Conservation (phyloP, 2,113 vertebrate species). For the Antennarius striatus region DNA sequence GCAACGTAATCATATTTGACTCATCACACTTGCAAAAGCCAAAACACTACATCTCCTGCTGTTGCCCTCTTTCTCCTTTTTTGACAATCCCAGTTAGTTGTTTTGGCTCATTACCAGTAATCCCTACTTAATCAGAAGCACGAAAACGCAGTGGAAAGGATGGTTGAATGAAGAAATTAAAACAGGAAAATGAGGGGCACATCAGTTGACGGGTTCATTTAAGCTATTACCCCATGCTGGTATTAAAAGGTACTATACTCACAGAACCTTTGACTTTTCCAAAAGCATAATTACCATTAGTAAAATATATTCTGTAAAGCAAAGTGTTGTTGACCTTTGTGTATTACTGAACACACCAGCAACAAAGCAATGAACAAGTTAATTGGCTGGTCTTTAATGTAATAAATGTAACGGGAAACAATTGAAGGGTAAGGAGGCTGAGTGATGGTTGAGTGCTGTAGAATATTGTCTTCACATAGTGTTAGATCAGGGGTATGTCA, state of each 20-base stretch:
- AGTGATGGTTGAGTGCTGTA: background rate
- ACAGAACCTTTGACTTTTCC: slow-evolving; percentile 48
- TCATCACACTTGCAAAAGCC: slow-evolving; percentile 47
- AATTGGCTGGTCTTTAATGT: slow-evolving; percentile 51
- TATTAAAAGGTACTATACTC: slow-evolving; percentile 29
- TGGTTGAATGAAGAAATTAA: slow-evolving; percentile 5
- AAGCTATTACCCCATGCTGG: slow-evolving; percentile 43
- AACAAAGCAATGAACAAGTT: slow-evolving; percentile 37
- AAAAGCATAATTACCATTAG: slow-evolving; percentile 51
- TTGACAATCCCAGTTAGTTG: slow-evolving; percentile 54
- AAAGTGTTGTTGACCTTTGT: slow-evolving; percentile 49
- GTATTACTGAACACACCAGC: slow-evolving; percentile 38
- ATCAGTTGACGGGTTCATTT: slow-evolving; percentile 46
- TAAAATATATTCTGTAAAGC: slow-evolving; percentile 27
- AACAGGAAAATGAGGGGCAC: background rate
- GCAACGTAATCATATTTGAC: slow-evolving; percentile 34
- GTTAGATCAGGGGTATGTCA: slow-evolving; percentile 1
- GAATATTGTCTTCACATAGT: background rate
- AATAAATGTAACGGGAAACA: slow-evolving; percentile 23
- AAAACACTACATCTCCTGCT: slow-evolving; percentile 47
- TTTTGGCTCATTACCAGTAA: slow-evolving; percentile 58
- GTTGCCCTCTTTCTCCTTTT: slow-evolving; percentile 29
- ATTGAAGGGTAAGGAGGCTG: background rate
- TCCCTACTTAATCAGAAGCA: slow-evolving; percentile 44
- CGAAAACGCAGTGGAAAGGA: slow-evolving; percentile 28